These are phyloP conservation scores for Iselma pallidipennis DNA, from an alignment of 2,888 invertebrate species.

Conservation along the genomic window DNA sequence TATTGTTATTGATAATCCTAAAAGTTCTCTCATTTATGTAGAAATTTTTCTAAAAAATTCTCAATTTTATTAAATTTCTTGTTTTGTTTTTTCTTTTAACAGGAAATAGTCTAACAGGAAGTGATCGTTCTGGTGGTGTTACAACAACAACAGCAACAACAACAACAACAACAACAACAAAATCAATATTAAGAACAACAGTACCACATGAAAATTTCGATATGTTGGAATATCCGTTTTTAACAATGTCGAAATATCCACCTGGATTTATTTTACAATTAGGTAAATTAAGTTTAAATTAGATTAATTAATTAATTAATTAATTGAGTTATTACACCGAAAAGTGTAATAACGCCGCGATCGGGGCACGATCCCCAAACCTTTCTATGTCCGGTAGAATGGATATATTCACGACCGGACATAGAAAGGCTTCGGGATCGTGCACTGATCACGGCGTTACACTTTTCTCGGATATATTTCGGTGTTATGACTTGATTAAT, in stretches of 20 bases:
- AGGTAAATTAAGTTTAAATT: constrained; percentile 59
- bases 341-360: too few relatives aligned
- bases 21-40: not conserved
- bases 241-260: constrained; percentile 91
- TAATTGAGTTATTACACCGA: too few relatives aligned
- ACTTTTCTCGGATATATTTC: too few relatives aligned
- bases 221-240: constrained; percentile 93
- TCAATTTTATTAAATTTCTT: not conserved
- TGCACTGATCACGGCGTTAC: too few relatives aligned
- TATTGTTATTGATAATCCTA: constrained; percentile 9
- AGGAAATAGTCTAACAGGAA: constrained; percentile 78
- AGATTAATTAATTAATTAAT: not conserved
- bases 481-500: too few relatives aligned
- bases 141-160: constrained; percentile 61
- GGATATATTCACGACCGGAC: too few relatives aligned
- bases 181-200: constrained; percentile 64
- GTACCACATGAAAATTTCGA: constrained; percentile 81
- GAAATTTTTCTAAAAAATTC: not conserved
- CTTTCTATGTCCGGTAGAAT: too few relatives aligned
- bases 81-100: constrained; percentile 27
- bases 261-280: constrained; percentile 85
- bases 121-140: constrained; percentile 64
- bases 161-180: constrained; percentile 60
- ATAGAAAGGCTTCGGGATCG: too few relatives aligned
- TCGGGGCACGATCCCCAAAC: too few relatives aligned